Percentiles rank a stretch among this genome's conserved stretches.
Evolutionary conservation across 2,113 vertebrate genomes (phyloP).

Genomic region (Solenodon paradoxus): DNA sequence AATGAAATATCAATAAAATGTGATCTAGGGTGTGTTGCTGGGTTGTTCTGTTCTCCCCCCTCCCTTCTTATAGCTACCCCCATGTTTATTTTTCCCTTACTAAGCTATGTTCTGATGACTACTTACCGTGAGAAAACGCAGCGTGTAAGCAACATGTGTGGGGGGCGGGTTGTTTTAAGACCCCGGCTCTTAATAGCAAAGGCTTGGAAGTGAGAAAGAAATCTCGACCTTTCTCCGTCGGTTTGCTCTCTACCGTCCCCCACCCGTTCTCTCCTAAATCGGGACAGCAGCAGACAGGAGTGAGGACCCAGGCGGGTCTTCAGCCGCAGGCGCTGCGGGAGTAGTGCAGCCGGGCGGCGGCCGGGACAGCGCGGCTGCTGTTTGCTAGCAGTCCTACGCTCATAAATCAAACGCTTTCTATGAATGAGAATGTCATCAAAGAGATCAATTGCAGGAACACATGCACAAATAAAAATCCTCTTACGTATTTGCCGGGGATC

Average conservation of each 20-base stretch:
- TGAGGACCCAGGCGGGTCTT: constrained; percentile 53
- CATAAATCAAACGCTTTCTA: constrained; percentile 99
- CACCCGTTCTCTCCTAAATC: neutral
- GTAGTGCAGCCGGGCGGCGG: constrained; percentile 79
- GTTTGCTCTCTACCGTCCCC: neutral
- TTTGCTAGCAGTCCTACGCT: constrained; percentile 87
- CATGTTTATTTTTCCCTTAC: constrained; percentile 13
- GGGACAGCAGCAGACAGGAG: neutral
- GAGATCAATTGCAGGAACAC: constrained; percentile 95
- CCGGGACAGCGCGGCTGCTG: constrained; percentile 80
- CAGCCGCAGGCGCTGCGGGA: constrained; percentile 77
- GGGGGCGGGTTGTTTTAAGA: constrained; percentile 47
- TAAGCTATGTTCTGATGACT: constrained; percentile 23
- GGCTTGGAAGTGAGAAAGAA: constrained; percentile 24
- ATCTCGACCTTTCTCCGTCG: neutral
- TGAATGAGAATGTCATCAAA: constrained; percentile 98
- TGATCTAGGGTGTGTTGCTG: constrained; percentile 53
- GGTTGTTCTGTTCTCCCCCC: neutral
- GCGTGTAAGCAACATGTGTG: constrained; percentile 71
- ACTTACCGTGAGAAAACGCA: constrained; percentile 69
- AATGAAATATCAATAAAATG: constrained; percentile 71
- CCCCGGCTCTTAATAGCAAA: constrained; percentile 32
- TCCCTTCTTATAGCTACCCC: neutral
- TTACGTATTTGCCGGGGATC: constrained; percentile 93
- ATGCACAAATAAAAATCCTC: constrained; percentile 97